Evolutionary conservation across 2,113 vertebrate genomes (phyloP).

Genomic region (Lathamus discolor): DNA sequence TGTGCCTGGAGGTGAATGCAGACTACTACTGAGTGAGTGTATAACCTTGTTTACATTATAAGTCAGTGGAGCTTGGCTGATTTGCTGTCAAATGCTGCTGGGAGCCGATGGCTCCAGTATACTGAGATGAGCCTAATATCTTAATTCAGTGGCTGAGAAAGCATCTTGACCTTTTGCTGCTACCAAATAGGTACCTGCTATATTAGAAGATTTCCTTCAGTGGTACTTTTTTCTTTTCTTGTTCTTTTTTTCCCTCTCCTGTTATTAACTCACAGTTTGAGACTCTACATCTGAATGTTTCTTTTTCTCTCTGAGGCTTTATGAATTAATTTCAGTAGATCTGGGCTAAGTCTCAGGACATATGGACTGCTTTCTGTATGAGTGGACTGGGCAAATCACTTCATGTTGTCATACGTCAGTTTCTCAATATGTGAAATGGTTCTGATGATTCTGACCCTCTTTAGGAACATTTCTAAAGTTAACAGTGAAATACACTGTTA

Average conservation of each 20-base stretch:
- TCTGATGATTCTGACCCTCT: neutral
- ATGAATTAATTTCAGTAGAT: neutral
- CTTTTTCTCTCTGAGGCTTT: neutral
- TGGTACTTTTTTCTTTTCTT: neutral
- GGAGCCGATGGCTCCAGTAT: neutral
- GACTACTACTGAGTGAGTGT: neutral
- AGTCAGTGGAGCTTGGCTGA: neutral
- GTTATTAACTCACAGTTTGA: neutral
- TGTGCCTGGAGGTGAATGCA: neutral
- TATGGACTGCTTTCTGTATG: neutral
- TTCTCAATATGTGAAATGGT: neutral
- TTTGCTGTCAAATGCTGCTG: neutral
- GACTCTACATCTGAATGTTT: neutral
- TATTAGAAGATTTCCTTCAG: neutral
- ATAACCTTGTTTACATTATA: neutral
- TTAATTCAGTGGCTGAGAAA: neutral
- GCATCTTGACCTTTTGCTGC: neutral
- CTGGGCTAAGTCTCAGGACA: neutral
- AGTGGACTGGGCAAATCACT: neutral
- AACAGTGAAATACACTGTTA: neutral
- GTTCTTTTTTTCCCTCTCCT: fast-evolving
- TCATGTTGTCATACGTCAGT: neutral
- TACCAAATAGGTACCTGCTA: neutral
- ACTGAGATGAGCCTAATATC: neutral
- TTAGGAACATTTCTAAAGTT: neutral